A percentile compares a stretch with the other conserved stretches of the same genome.
These are phyloP conservation scores for Drosophila siamana DNA, from an alignment of 2,888 invertebrate genomes.

Conservation along the genomic window DNA sequence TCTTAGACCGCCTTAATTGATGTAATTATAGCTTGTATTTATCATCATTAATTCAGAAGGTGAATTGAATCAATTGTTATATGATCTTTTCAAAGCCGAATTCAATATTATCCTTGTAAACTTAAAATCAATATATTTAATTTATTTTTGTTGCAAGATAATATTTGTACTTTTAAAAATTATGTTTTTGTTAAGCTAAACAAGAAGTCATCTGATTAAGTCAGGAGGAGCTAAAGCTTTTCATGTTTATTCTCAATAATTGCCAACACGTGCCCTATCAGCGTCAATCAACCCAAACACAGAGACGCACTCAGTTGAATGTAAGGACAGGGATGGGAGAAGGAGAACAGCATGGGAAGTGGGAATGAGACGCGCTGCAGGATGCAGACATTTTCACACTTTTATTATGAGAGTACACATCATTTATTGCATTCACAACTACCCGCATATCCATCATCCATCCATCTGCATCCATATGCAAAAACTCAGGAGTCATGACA, in stretches of 20 bases:
- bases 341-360: not conserved
- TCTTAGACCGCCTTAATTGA: no score
- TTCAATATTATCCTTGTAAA: no score
- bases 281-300: constrained; percentile 76
- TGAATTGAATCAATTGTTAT: no score
- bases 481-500: not conserved
- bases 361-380: constrained; percentile 31
- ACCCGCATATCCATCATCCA: no score
- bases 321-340: no score
- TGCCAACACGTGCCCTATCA: constrained; percentile 84
- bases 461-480: no score
- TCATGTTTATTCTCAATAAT: constrained; percentile 79
- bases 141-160: no score
- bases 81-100: no score
- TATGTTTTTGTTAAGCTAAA: constrained; percentile 35
- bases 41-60: no score
- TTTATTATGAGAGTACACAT: constrained; percentile 52
- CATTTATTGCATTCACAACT: constrained; percentile 64
- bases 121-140: no score
- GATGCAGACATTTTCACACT: constrained; percentile 70
- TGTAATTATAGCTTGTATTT: no score
- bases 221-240: constrained; percentile 36
- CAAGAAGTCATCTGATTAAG: constrained; percentile 59
- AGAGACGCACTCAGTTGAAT: not conserved
- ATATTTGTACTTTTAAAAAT: not conserved